Evolutionary conservation across 30 jellyfish, hydroid and myxozoan genomes (phyloP), one percentile per base, ranked within the genome.

Genomic region (Catostylus mosaicus): DNA sequence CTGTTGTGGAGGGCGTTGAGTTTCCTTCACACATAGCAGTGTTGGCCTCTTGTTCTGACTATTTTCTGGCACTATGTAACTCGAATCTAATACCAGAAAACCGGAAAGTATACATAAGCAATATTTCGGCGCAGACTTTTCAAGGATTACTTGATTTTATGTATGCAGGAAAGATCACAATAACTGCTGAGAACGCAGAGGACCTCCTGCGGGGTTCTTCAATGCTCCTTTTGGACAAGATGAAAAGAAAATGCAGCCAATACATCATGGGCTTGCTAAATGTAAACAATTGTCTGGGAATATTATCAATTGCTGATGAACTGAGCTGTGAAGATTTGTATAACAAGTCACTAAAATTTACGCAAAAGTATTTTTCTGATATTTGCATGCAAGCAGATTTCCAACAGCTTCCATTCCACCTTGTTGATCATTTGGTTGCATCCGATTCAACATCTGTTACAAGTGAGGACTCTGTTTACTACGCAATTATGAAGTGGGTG

Each of bases 151-250:
- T 94, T 18, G 85, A 80, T 48, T 94, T 79, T 63, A 75, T 94
- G 74, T 94, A 94, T 88, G 64, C 96, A 1, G 99, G 99, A 7
- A 16, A 32, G 2, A 78, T 94, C 11, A 78, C 54, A 26, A 62
- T 94, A 16, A 30, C 90, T 38, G 97, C 88, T 8, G 89, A 85
- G 18, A 82, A 88, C 59, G 88, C 88, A 3, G 91, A 88, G 71
- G 97, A 94, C 16, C 57, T 94, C 35, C 89, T 94, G 54, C 83
- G 96, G 20, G 97, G 96, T n/a, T 75, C 99, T 1, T 79, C 96
- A 22, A 69, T 88, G 89, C 85, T 94, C 34, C 92, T 94, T 11
- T 60, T 94, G 52, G 91, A 83, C 57, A 83, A 71, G 33, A 71
- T 88, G 67, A 78, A 78, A 59, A 74, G 48, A 5, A 82, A 91